Evolutionary conservation across 2,888 invertebrate genomes (phyloP), one percentile per base, ranked within the genome.

Genomic region (Mesorhabditis sp.): DNA sequence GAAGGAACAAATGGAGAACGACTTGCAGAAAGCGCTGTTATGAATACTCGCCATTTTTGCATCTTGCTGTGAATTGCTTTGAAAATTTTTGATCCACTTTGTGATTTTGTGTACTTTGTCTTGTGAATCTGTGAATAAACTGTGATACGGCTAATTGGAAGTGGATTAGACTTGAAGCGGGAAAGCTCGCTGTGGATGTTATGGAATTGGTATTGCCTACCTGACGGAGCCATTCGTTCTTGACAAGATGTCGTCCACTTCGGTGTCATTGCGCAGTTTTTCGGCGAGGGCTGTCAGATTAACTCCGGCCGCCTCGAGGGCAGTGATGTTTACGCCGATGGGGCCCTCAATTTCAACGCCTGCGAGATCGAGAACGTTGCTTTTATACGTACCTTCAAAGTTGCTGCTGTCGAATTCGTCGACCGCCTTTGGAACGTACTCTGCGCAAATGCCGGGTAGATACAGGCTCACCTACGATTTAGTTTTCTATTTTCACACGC

Each of bases 261-360:
- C 84, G 6, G 83, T 82, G 70, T 85, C 85, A 75, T 85, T 83
- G n/a, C 84, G 68, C 44, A 85, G 67, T 62, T 80, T 84, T 69
- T 85, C 83, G 0, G 84, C 85, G n/a, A 85, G 68, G 62, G 78
- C 82, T 10, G 81, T 83, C 62, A 85, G 65, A 68, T 85, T 83
- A 6, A 85, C 84, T 7, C 83, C 84, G 10, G 77, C 78, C 4
- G 75, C 72, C 66, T 82, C 81, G 7, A 85, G 70, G 0, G 81
- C 82, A 3, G 74, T 75, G 7, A 85, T 82, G 61, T 84, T 84
- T n/a, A 85, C 83, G 4, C 85, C 85, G 65, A 85, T 85, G 0
- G 84, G 82, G 4, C 82, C 82, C 45, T 83, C 83, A 45, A 81
- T 82, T 70, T 85, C 82, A 7, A 85, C 74, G 0, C 81, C 83